phyloP scores from a whole-genome alignment of 1,140 invertebrate genomes.

The Zelostemma sp. region DNA sequence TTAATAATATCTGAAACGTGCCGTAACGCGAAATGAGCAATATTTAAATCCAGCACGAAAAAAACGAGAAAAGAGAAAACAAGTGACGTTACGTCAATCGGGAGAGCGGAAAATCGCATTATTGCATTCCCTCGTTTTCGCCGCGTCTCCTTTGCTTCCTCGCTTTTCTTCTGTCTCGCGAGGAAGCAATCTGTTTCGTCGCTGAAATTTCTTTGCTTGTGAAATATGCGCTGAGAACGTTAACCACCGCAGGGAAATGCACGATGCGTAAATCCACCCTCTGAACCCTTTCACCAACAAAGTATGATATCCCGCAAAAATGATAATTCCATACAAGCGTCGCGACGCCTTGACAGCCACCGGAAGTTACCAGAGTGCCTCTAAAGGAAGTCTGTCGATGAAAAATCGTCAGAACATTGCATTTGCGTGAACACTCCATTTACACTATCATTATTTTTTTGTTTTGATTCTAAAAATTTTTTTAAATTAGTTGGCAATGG shows the following conservation, averaged over 20 bases:
- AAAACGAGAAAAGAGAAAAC: slow-evolving; percentile 42
- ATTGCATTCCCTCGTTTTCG: slow-evolving; percentile 23
- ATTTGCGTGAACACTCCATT: too few relatives aligned
- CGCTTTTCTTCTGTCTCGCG: slow-evolving; percentile 22
- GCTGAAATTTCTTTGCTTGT: slow-evolving; percentile 49
- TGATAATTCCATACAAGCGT: slow-evolving; percentile 49
- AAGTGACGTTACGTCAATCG: slow-evolving; percentile 45
- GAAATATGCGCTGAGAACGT: slow-evolving; percentile 55
- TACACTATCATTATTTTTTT: too few relatives aligned
- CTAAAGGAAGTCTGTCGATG: slow-evolving; percentile 38
- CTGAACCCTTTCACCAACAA: slow-evolving; percentile 56
- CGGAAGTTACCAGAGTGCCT: slow-evolving; percentile 55
- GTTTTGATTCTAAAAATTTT: too few relatives aligned
- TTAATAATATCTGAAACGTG: slow-evolving; percentile 23
- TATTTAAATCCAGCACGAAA: too few relatives aligned
- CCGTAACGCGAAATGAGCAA: too few relatives aligned
- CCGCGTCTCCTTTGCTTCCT: neutral
- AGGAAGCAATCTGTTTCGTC: slow-evolving; percentile 59
- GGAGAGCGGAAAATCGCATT: slow-evolving; percentile 50
- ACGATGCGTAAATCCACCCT: slow-evolving; percentile 31
- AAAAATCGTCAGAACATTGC: slow-evolving; percentile 21
- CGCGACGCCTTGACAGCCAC: too few relatives aligned
- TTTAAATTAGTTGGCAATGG: too few relatives aligned
- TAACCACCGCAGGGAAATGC: slow-evolving; percentile 28
- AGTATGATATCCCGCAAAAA: slow-evolving; percentile 51